Evolutionary conservation across 2,888 invertebrate genomes (phyloP), one percentile per base, ranked within the genome.

Genomic region (Leucoptera coffeella): DNA sequence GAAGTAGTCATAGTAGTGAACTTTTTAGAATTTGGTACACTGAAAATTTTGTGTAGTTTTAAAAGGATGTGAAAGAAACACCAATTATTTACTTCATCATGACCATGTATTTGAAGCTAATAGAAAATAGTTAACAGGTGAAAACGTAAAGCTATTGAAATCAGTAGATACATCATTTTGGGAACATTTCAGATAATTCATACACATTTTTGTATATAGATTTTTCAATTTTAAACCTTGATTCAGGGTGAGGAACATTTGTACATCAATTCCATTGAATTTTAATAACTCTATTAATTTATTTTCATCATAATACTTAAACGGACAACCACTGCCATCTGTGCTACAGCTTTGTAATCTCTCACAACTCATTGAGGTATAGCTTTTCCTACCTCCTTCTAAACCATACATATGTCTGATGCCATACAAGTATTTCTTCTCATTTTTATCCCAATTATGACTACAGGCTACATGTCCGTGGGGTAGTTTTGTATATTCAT

Each of bases 391-490:
- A n/a, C 71, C 56, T 4, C 85, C 84, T 52, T 82, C 82, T 25
- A 82, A 51, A 1, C 84, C 84, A 58, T 84, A 85, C 51, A 83
- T 58, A 41, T 85, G 84, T 31, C 81, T 59, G 26, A 84, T 80
- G 30, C 80, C 79, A 51, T 82, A 82, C 4, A 73, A 43, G 46
- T 76, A 81, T 38, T 78, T 76, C 14, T 69, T 73, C 35, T 75
- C 74, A 49, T 78, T 74, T 24, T 61, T 64, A 26, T 73, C 62
- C 84, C 84, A 85, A 35, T 55, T 64, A 38, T 84, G 84, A 12
- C 58, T 55, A 38, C 82, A 83, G 23, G 47, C 52, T 19, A 73
- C 62, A 22, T 41, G 49, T 3, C 58, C 53, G 27, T 42, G 47
- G 20, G 71, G 59, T 22, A 53, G 51, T 38, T 74, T 62, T 2